These are phyloP conservation scores for Drosophila biarmipes DNA, from an alignment of 1,140 invertebrate species.

Conservation along the genomic window DNA sequence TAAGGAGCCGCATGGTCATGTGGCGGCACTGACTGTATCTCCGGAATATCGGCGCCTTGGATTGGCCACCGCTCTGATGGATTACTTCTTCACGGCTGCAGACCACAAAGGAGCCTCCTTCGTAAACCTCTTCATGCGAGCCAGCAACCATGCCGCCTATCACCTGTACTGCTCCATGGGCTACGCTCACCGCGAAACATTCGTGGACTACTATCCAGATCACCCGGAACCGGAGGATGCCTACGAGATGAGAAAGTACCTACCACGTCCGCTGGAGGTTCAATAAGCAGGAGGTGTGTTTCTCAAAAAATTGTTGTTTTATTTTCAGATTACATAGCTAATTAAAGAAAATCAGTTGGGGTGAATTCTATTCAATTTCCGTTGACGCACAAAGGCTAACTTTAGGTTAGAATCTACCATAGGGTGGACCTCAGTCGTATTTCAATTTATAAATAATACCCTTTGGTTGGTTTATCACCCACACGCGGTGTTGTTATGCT, in stretches of 20 bases:
- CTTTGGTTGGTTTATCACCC: not conserved
- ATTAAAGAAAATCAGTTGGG: constrained; percentile 66
- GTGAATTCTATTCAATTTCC: constrained; percentile 59
- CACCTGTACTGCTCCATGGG: constrained; percentile 49
- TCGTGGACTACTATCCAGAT: constrained; percentile 58
- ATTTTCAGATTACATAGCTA: constrained; percentile 34
- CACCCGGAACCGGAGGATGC: constrained; percentile 59
- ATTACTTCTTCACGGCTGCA: constrained; percentile 9
- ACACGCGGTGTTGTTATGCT: not conserved
- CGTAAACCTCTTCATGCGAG: constrained; percentile 47
- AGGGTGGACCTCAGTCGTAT: not conserved
- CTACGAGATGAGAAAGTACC: constrained; percentile 54
- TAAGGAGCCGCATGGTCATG: constrained; percentile 32
- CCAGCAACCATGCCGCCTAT: constrained; percentile 43
- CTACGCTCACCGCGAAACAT: constrained; percentile 23
- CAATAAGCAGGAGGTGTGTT: constrained; percentile 26
- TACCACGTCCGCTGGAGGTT: constrained; percentile 4
- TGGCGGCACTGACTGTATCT: constrained; percentile 40
- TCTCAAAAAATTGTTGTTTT: constrained; percentile 24
- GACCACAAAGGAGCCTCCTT: constrained; percentile 28
- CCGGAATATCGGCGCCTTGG: constrained; percentile 47
- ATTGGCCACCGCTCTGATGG: constrained; percentile 53
- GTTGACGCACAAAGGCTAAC: constrained; percentile 69
- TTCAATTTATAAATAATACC: too few species aligned
- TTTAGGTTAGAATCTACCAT: constrained; percentile 13